phyloP scores from a whole-genome alignment of 1,140 invertebrate species.

The Zaprionus africanus region DNA sequence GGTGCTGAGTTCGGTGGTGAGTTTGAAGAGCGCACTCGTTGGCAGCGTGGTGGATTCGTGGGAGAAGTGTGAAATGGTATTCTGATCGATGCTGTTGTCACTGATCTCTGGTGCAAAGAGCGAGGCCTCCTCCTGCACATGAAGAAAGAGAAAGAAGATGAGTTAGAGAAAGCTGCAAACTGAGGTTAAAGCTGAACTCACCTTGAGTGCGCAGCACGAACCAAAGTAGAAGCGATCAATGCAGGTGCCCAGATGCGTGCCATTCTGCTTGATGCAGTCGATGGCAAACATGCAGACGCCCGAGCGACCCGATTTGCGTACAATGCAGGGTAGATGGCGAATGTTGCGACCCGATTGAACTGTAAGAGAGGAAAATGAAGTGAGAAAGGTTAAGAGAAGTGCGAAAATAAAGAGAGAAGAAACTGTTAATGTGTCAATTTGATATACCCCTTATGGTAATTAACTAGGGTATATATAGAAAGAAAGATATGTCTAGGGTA shows the following conservation, averaged over 20 bases:
- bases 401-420: not conserved
- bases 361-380: constrained; percentile 84
- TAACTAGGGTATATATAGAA: too few relatives aligned
- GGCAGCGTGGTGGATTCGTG: constrained; percentile 83
- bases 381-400: not conserved
- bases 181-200: constrained; percentile 33
- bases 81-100: constrained; percentile 85
- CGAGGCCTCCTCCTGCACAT: constrained; percentile 67
- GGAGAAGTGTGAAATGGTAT: constrained; percentile 85
- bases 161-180: not conserved
- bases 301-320: constrained; percentile 90
- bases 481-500: not conserved
- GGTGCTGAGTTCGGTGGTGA: constrained; percentile 64
- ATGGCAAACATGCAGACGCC: constrained; percentile 98
- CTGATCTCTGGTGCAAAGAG: constrained; percentile 82
- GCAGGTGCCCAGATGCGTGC: constrained; percentile 95
- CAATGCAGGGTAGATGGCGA: constrained; percentile 93
- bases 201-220: constrained; percentile 92
- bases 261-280: constrained; percentile 95
- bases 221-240: constrained; percentile 96
- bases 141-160: not conserved
- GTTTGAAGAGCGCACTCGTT: constrained; percentile 70
- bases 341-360: constrained; percentile 92
- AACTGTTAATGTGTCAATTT: too few relatives aligned
- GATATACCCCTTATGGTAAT: too few relatives aligned